Evolutionary conservation across 1,140 invertebrate genomes (phyloP).

Genomic region (Drosophila sp.): DNA sequence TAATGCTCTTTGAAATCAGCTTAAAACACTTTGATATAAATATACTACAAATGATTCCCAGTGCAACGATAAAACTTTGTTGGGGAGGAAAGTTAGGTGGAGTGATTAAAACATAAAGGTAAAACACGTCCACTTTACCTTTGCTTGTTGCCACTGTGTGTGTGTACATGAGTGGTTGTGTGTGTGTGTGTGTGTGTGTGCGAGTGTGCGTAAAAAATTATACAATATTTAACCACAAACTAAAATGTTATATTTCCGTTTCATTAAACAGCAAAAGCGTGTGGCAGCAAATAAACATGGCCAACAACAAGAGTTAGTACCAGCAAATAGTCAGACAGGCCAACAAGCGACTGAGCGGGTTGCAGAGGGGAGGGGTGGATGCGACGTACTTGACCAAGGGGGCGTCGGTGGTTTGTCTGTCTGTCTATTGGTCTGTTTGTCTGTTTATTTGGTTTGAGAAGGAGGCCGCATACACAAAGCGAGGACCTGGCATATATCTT

Average conservation of each 20-base stretch:
- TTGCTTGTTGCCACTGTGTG: not conserved
- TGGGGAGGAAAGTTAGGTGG: not conserved
- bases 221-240: constrained; percentile 73
- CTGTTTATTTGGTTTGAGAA: constrained; percentile 57
- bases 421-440: not conserved
- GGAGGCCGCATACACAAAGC: constrained; percentile 43
- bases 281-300: constrained; percentile 62
- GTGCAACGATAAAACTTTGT: not conserved
- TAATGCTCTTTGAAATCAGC: not conserved
- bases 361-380: constrained; percentile 32
- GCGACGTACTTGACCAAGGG: constrained; percentile 35
- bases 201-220: constrained; percentile 46
- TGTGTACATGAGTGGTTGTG: not conserved
- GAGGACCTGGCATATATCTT: constrained; percentile 62
- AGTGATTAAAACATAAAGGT: constrained; percentile 42
- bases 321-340: constrained; percentile 64
- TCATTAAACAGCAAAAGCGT: constrained; percentile 73
- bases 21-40: not conserved
- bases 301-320: constrained; percentile 51
- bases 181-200: constrained; percentile 17
- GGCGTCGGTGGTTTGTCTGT: not conserved
- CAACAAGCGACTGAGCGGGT: constrained; percentile 28
- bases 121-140: constrained; percentile 2
- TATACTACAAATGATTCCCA: not conserved
- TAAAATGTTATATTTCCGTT: constrained; percentile 76